Conservation (phyloP, 2,888 invertebrate species). For the Dasysyrphus tricinctus region DNA sequence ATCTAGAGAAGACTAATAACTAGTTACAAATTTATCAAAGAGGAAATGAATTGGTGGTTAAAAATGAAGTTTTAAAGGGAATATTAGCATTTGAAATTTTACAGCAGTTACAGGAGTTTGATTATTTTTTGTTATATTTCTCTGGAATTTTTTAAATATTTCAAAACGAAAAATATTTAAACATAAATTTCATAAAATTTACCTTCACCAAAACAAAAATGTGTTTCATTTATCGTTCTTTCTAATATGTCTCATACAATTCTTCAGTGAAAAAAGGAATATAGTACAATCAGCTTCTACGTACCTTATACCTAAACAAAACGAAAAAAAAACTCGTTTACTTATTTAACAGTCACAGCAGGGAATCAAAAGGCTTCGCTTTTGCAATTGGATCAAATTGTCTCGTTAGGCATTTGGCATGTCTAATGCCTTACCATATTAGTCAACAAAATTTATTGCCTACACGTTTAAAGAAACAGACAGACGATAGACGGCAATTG, state of each 20-base stretch:
- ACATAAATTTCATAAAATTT: neutral
- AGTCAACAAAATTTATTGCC: conserved; percentile 72
- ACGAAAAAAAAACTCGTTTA: neutral
- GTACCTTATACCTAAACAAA: neutral
- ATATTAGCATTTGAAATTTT: no score
- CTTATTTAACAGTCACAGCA: conserved; percentile 19
- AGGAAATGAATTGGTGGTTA: no score
- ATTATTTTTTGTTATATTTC: no score
- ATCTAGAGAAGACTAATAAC: no score
- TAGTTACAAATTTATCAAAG: no score
- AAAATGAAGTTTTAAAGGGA: no score
- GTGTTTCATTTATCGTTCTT: neutral
- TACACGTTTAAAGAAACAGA: conserved; percentile 64
- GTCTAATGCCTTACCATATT: conserved; percentile 70
- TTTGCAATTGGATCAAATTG: conserved; percentile 70
- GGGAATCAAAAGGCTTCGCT: conserved; percentile 34
- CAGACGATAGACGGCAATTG: conserved; percentile 68
- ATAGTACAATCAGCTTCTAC: neutral
- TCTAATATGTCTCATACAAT: neutral
- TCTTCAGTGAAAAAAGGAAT: neutral
- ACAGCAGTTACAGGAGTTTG: no score
- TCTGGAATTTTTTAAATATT: no score
- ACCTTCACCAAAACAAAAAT: neutral
- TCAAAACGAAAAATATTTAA: neutral
- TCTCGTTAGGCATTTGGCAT: conserved; percentile 71